phyloP scores from a whole-genome alignment of 30 jellyfish, hydroid and myxozoan genomes.

The Chrysaora quinquecirrha region DNA sequence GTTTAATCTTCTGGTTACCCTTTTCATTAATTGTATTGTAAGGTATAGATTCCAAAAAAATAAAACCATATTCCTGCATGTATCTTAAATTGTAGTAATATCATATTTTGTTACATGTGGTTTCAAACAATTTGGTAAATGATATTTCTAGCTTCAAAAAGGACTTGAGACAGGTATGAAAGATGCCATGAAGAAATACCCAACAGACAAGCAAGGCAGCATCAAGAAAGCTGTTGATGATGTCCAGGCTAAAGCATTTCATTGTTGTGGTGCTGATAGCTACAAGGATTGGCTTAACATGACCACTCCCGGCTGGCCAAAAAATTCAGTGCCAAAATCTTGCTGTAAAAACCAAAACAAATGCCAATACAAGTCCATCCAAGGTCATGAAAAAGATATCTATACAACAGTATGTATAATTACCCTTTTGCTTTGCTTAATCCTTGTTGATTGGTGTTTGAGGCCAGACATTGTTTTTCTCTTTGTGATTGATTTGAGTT shows the following conservation, averaged over 20 bases:
- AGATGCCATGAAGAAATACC: conserved; percentile 87
- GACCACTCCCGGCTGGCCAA: conserved; percentile 24
- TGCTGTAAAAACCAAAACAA: conserved; percentile 74
- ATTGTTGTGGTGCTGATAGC: conserved; percentile 95
- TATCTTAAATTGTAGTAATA: too few relatives aligned
- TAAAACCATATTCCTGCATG: too few relatives aligned
- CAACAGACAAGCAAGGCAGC: conserved; percentile 52
- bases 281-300: conserved; percentile 79
- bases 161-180: conserved; percentile 84
- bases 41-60: too few relatives aligned
- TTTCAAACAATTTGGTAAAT: too few relatives aligned
- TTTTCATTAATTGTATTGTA: too few relatives aligned
- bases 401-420: conserved; percentile 50
- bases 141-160: conserved; percentile 48
- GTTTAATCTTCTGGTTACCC: too few relatives aligned
- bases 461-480: not conserved
- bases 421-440: not conserved
- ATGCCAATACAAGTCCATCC: conserved; percentile 62
- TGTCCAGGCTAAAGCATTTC: conserved; percentile 75
- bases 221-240: conserved; percentile 84
- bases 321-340: conserved; percentile 85
- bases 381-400: conserved; percentile 70
- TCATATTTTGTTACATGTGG: too few relatives aligned
- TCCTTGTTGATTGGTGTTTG: not conserved
- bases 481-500: not conserved